phyloP scores from a whole-genome alignment of 2,888 invertebrate genomes.

The Thysanoteuthis rhombus region DNA sequence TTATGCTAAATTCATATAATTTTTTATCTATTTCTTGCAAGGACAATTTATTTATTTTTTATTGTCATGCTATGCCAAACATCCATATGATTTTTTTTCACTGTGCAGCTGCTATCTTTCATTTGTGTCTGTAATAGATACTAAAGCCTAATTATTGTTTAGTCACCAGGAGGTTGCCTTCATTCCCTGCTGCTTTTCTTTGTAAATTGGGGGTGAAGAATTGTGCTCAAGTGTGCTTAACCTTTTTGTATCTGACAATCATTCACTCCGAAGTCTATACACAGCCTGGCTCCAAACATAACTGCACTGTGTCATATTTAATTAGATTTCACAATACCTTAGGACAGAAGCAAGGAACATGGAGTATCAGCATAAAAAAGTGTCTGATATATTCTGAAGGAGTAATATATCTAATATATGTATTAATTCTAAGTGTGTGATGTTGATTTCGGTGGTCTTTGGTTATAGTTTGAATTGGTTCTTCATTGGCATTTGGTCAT shows the following conservation, averaged over 20 bases:
- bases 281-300: not conserved
- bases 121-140: not conserved
- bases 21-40: too few species aligned
- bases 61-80: too few species aligned
- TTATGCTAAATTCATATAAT: too few species aligned
- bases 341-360: not conserved
- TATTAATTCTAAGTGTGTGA: too few species aligned
- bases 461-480: too few species aligned
- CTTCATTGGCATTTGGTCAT: not conserved
- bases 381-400: too few species aligned
- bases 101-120: too few species aligned
- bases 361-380: too few species aligned
- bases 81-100: too few species aligned
- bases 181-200: not conserved
- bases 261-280: not conserved
- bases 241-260: not conserved
- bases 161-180: not conserved
- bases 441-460: too few species aligned
- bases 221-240: not conserved
- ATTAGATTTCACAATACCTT: not conserved
- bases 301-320: not conserved
- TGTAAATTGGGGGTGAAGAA: not conserved
- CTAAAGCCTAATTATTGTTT: not conserved
- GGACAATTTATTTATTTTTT: too few species aligned
- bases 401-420: too few species aligned